A percentile compares a stretch with the other conserved stretches of the same genome.
These are phyloP conservation scores for Anser cygnoides DNA, from an alignment of 2,113 vertebrate genomes.

Conservation along the genomic window DNA sequence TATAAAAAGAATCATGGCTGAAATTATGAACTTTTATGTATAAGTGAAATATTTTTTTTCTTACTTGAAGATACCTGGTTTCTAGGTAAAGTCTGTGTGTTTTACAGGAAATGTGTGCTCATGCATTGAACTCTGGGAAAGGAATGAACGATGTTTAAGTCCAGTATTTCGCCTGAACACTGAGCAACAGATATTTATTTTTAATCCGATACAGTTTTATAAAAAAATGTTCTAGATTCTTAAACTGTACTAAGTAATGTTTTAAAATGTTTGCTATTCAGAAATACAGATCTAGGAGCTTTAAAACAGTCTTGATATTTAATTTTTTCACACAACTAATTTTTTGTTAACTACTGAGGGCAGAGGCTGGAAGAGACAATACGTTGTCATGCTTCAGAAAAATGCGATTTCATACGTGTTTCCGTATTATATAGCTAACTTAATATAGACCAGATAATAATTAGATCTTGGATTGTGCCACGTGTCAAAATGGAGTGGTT, in stretches of 20 bases:
- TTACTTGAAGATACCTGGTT: neutral
- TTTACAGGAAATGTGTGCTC: neutral
- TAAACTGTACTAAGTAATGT: neutral
- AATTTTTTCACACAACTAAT: neutral
- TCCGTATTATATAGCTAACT: neutral
- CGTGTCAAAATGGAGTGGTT: neutral
- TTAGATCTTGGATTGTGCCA: neutral
- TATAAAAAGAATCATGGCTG: neutral
- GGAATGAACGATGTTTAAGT: neutral
- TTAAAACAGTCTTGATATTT: neutral
- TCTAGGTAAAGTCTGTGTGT: neutral
- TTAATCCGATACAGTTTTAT: neutral
- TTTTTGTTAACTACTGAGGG: neutral
- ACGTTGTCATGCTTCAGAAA: neutral
- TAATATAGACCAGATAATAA: neutral
- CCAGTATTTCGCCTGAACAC: neutral
- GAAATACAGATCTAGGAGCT: neutral
- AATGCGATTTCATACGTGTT: neutral
- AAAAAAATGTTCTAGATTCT: neutral
- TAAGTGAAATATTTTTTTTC: neutral
- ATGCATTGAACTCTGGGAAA: neutral
- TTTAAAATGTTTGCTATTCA: neutral
- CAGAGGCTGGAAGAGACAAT: neutral
- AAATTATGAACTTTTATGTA: fast-evolving
- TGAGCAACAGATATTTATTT: neutral